phyloP scores from a whole-genome alignment of 2,113 vertebrate species.

The Nothoprocta pentlandii region DNA sequence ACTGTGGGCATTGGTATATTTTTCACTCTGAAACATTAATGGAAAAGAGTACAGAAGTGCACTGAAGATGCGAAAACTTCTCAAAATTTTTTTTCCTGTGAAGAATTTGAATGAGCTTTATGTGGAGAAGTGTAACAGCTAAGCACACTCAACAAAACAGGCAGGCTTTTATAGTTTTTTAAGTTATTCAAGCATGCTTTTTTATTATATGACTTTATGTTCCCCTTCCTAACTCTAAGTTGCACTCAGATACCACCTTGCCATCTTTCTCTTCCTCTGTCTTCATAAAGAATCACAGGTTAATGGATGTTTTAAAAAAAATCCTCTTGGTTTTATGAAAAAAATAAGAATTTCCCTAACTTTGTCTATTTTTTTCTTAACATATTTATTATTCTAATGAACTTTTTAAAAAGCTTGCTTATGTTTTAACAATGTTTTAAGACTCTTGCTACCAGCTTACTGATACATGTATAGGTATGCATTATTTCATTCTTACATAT shows the following conservation, averaged over 20 bases:
- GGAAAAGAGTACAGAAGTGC: background rate
- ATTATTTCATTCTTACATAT: background rate
- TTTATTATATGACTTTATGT: background rate
- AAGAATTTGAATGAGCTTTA: conserved; percentile 27
- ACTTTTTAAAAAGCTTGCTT: background rate
- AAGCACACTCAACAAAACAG: background rate
- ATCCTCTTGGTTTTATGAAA: background rate
- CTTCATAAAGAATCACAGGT: background rate
- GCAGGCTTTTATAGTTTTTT: conserved; percentile 13
- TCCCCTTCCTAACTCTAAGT: background rate
- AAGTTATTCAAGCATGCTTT: background rate
- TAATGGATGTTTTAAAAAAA: background rate
- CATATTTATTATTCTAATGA: background rate
- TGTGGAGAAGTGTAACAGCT: background rate
- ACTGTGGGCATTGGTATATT: background rate
- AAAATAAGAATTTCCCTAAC: background rate
- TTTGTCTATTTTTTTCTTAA: background rate
- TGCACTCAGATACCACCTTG: background rate
- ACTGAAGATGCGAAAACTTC: background rate
- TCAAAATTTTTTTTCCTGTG: conserved; percentile 45
- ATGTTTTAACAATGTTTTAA: background rate
- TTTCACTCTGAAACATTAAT: conserved; percentile 22
- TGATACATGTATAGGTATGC: background rate
- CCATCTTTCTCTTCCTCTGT: background rate
- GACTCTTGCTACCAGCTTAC: background rate